Evolutionary conservation across 1,140 invertebrate genomes (phyloP).

Genomic region (Alviniconcha marisindica): DNA sequence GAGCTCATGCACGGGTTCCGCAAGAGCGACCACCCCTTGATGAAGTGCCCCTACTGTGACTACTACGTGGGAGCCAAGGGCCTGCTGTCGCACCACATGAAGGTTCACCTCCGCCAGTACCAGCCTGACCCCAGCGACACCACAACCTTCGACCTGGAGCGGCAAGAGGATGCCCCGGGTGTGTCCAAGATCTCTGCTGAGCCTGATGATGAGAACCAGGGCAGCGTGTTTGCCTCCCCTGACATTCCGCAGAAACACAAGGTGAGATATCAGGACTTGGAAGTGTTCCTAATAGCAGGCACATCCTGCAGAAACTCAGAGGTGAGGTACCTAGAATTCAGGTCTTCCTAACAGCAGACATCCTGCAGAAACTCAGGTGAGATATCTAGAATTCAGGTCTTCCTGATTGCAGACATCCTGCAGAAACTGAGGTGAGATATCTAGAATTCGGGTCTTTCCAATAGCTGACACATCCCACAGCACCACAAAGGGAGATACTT

Average conservation of each 20-base stretch:
- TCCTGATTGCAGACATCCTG: no score
- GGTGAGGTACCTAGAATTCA: no score
- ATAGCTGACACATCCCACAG: no score
- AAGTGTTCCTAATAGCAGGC: no score
- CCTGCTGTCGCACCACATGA: slow-evolving; percentile 87
- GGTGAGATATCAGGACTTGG: slow-evolving; percentile 2
- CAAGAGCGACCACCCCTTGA: slow-evolving; percentile 77
- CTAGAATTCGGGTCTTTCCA: no score
- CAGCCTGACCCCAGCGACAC: slow-evolving; percentile 49
- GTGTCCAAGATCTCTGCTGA: slow-evolving; percentile 14
- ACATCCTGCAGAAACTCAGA: no score
- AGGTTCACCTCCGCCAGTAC: slow-evolving; percentile 81
- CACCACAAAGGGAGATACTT: no score
- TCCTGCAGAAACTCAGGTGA: no score
- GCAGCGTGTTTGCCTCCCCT: slow-evolving; percentile 30
- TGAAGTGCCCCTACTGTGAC: slow-evolving; percentile 89
- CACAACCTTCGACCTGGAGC: slow-evolving; percentile 46
- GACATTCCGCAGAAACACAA: slow-evolving; percentile 49
- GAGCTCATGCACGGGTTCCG: slow-evolving; percentile 88
- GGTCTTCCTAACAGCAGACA: no score
- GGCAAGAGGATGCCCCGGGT: slow-evolving; percentile 32
- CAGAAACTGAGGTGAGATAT: no score
- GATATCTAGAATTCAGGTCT: no score
- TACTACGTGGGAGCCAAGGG: slow-evolving; percentile 88
- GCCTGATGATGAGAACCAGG: slow-evolving; percentile 40